Percentiles rank a stretch among this genome's conserved stretches.
Evolutionary conservation across 2,113 vertebrate genomes (phyloP).

Genomic region (Gobio gobio): DNA sequence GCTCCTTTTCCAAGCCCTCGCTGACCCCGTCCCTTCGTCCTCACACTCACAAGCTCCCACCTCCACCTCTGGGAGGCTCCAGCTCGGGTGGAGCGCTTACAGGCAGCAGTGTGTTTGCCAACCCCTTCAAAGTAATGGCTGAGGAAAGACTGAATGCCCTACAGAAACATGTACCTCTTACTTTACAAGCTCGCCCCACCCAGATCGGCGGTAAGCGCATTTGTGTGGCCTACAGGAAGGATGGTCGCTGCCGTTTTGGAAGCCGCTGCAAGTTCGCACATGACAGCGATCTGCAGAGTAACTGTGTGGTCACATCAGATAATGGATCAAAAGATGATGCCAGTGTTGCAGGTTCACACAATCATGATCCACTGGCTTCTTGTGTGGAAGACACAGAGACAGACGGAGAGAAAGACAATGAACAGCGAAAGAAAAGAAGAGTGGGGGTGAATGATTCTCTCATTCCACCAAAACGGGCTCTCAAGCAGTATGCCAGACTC

Average conservation of each 20-base stretch:
- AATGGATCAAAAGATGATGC: not conserved
- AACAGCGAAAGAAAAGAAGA: conserved; percentile 71
- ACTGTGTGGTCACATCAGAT: not conserved
- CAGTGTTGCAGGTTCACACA: conserved; percentile 11
- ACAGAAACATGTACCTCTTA: conserved; percentile 82
- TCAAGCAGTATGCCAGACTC: conserved; percentile 72
- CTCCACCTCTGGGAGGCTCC: conserved; percentile 66
- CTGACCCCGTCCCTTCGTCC: conserved; percentile 4
- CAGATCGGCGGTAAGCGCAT: conserved; percentile 75
- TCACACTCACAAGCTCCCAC: conserved; percentile 66
- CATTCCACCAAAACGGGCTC: conserved; percentile 77
- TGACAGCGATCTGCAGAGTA: conserved; percentile 78
- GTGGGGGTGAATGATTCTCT: conserved; percentile 78
- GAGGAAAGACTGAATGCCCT: conserved; percentile 74
- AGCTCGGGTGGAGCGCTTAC: conserved; percentile 13
- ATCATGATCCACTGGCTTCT: not conserved
- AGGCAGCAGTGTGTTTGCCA: conserved; percentile 76
- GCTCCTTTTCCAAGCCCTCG: not conserved
- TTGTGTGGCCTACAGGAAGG: conserved; percentile 77
- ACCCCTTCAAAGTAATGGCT: conserved; percentile 77
- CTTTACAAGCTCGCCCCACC: conserved; percentile 71
- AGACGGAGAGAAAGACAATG: conserved; percentile 58
- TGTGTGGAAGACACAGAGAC: conserved; percentile 8
- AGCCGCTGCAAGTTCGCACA: conserved; percentile 82
- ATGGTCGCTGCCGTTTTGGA: conserved; percentile 80